A percentile compares a stretch with the other conserved stretches of the same genome.
Conservation (phyloP, 92 coral and sea anemone species). For the Actinostola sp. region DNA sequence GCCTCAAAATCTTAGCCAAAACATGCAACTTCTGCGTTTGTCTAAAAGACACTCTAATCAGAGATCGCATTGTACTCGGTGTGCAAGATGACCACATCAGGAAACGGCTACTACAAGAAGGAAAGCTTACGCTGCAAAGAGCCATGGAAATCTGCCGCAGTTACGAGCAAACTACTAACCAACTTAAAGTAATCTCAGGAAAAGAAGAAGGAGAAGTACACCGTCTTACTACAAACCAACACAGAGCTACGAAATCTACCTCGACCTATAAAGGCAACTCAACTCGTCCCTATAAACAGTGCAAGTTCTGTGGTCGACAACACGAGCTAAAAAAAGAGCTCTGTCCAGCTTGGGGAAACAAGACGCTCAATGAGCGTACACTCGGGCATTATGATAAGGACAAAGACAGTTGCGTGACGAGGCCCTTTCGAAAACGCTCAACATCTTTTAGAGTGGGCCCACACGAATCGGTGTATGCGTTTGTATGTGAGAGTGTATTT, state of each 20-base stretch:
- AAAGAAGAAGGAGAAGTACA: slow-evolving; percentile 16
- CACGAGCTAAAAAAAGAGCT: slow-evolving; percentile 9
- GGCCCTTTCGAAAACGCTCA: no score
- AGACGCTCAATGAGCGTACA: no score
- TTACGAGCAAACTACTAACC: slow-evolving; percentile 20
- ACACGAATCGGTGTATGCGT: no score
- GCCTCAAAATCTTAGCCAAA: slow-evolving; percentile 7
- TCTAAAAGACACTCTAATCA: neutral
- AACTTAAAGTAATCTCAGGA: slow-evolving; percentile 18
- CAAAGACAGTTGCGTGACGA: no score
- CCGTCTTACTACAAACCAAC: neutral
- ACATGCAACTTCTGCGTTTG: slow-evolving; percentile 28
- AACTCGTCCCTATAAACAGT: neutral
- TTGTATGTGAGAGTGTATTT: no score
- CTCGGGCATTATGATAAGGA: no score
- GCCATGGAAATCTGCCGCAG: neutral
- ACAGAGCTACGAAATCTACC: neutral
- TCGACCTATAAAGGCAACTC: neutral
- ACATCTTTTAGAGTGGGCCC: no score
- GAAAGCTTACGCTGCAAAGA: slow-evolving; percentile 18
- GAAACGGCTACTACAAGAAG: slow-evolving; percentile 21
- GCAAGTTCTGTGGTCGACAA: neutral
- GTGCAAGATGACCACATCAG: slow-evolving; percentile 1
- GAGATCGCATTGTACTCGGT: slow-evolving; percentile 25
- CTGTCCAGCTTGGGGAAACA: no score